Evolutionary conservation across 2,113 vertebrate genomes (phyloP).

Genomic region (Gila orcuttii): DNA sequence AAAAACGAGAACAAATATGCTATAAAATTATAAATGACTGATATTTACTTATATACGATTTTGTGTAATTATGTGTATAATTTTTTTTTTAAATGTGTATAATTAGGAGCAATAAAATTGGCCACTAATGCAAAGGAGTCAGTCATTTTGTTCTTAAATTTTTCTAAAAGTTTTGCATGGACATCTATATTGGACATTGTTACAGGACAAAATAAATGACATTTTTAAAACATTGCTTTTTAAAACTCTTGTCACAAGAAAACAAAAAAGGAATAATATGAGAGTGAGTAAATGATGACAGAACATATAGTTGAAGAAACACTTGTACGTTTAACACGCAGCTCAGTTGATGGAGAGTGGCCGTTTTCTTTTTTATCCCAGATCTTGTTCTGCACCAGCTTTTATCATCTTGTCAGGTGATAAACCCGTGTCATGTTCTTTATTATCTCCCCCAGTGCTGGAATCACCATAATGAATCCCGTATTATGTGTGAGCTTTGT

Average conservation of each 20-base stretch:
- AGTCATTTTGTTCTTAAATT: background rate
- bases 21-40: background rate
- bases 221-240: background rate
- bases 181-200: background rate
- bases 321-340: background rate
- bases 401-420: slow-evolving; percentile 43
- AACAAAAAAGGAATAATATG: background rate
- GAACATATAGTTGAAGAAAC: background rate
- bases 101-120: background rate
- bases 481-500: slow-evolving; percentile 39
- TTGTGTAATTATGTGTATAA: background rate
- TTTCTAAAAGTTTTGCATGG: background rate
- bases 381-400: background rate
- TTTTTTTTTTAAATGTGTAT: background rate
- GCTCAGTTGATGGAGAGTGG: background rate
- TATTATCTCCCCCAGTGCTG: slow-evolving; percentile 8
- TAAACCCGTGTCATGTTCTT: slow-evolving; percentile 46
- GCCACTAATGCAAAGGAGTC: background rate
- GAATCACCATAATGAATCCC: slow-evolving; percentile 14
- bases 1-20: background rate
- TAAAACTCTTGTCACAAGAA: background rate
- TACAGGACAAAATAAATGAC: background rate
- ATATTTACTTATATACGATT: background rate
- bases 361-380: background rate
- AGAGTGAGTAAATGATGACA: background rate